Conservation (phyloP, 2,797 vertebrate species). For the Oreortyx pictus region DNA sequence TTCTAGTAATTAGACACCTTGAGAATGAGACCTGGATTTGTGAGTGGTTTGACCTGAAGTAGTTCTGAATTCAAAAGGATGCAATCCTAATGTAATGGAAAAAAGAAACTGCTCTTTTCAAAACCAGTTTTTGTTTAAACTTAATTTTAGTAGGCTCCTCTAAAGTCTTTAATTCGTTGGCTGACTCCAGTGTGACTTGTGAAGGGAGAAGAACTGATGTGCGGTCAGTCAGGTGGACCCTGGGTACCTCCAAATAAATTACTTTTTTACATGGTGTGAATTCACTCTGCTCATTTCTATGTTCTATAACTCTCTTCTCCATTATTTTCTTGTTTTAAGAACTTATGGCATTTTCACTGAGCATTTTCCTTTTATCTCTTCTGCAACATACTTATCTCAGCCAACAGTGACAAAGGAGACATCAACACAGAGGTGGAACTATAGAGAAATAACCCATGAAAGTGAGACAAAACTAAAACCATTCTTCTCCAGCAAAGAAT, state of each 20-base stretch:
- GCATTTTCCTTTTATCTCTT: neutral
- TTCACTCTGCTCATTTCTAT: neutral
- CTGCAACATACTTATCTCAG: neutral
- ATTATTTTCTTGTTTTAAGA: neutral
- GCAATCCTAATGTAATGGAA: neutral
- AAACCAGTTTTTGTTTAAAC: neutral
- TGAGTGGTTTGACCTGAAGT: neutral
- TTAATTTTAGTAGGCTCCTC: neutral
- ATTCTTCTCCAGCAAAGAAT: neutral
- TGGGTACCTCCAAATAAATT: neutral
- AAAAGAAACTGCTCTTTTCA: neutral
- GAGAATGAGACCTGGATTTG: neutral
- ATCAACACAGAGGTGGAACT: neutral
- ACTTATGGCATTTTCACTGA: neutral
- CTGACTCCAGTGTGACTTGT: neutral
- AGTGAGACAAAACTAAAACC: neutral
- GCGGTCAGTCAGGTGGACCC: neutral
- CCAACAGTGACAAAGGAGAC: neutral
- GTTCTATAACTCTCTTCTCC: neutral
- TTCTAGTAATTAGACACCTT: neutral
- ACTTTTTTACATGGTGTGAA: neutral
- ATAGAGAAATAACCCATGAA: neutral
- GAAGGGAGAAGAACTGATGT: neutral
- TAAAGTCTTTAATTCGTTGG: neutral
- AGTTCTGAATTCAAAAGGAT: neutral